These are phyloP conservation scores for Acanthornis magna DNA, from an alignment of 2,797 vertebrate genomes.

Conservation along the genomic window DNA sequence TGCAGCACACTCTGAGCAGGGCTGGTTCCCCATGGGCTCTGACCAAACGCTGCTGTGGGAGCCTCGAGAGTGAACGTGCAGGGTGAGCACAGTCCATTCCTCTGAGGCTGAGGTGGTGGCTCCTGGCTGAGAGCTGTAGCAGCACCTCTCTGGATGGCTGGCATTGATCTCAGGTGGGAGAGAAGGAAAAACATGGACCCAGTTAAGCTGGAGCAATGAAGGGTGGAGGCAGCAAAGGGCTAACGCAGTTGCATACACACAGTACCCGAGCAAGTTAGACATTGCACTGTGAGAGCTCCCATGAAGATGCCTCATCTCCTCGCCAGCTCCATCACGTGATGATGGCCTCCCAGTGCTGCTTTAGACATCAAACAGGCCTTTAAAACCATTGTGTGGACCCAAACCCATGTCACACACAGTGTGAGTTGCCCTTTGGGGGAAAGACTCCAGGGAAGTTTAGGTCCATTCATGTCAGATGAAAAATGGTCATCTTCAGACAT, in stretches of 20 bases:
- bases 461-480: not conserved
- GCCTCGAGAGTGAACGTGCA: not conserved
- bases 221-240: not conserved
- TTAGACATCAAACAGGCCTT: not conserved
- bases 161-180: not conserved
- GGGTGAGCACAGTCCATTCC: not conserved
- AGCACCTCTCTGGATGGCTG: not conserved
- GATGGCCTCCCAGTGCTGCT: not conserved
- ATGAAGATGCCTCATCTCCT: not conserved
- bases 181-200: not conserved
- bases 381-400: not conserved
- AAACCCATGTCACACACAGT: not conserved
- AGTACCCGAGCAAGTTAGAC: not conserved
- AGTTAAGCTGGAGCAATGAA: not conserved
- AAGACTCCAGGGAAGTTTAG: not conserved
- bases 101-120: not conserved
- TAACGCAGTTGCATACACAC: not conserved
- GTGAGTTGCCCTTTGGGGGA: not conserved
- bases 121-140: not conserved
- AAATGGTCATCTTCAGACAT: not conserved
- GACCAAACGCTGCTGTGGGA: rapidly evolving
- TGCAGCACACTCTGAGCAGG: not conserved
- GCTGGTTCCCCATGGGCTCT: not conserved
- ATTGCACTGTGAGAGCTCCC: not conserved
- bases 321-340: not conserved